Conservation (phyloP, 2,113 vertebrate genomes). For the Anas platyrhynchos region DNA sequence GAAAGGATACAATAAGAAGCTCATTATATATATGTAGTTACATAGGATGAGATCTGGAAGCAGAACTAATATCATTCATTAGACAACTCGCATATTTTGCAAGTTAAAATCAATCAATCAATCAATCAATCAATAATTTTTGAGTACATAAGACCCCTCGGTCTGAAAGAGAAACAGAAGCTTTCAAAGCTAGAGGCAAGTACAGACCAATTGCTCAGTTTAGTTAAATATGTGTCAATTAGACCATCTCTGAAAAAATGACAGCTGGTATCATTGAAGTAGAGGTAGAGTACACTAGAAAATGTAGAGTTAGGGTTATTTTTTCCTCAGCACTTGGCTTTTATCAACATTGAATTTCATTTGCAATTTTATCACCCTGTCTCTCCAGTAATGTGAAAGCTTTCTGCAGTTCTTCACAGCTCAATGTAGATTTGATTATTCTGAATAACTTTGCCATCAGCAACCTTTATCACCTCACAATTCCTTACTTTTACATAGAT, state of each 20-base stretch:
- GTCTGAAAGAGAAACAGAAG: background rate
- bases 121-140: background rate
- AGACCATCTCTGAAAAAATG: conserved; percentile 35
- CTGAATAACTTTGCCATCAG: conserved; percentile 49
- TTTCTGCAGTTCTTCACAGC: conserved; percentile 64
- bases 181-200: conserved; percentile 13
- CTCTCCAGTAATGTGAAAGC: conserved; percentile 64
- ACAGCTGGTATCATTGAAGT: conserved; percentile 48
- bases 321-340: conserved; percentile 57
- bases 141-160: background rate
- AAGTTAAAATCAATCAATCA: background rate
- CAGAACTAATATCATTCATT: conserved; percentile 6
- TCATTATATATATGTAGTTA: background rate
- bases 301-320: conserved; percentile 61
- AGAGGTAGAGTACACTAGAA: conserved; percentile 55
- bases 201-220: conserved; percentile 21
- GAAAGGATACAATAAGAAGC: background rate
- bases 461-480: conserved; percentile 52
- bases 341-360: conserved; percentile 70
- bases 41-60: conserved; percentile 17
- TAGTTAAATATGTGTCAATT: conserved; percentile 49
- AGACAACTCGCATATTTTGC: background rate
- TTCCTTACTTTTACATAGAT: conserved; percentile 25
- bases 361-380: conserved; percentile 72
- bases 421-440: conserved; percentile 55